phyloP scores from a whole-genome alignment of 2,797 vertebrate genomes.

The Acipenser transmontanus region DNA sequence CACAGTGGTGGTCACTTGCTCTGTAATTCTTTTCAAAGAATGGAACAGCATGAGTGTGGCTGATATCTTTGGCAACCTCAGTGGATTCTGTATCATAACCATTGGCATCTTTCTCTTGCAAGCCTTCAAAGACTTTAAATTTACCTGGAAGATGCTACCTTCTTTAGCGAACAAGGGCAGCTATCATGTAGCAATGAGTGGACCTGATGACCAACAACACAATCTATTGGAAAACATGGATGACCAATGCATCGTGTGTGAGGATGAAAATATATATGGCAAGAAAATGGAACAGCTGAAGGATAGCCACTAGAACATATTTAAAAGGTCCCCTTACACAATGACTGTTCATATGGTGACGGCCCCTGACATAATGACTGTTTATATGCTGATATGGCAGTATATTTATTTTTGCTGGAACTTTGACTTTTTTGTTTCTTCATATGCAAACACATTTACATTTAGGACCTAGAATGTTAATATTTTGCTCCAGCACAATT shows the following conservation, averaged over 20 bases:
- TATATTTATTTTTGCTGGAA: too few species aligned
- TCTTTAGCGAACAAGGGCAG: background rate
- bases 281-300: constrained; percentile 30
- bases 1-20: constrained; percentile 52
- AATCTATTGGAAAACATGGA: constrained; percentile 52
- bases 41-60: constrained; percentile 56
- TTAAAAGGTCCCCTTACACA: background rate
- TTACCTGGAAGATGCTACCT: constrained; percentile 54
- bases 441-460: too few species aligned
- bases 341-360: too few species aligned
- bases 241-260: constrained; percentile 22
- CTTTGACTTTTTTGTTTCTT: too few species aligned
- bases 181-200: background rate
- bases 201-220: constrained; percentile 36
- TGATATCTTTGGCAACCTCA: constrained; percentile 57
- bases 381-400: too few species aligned
- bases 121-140: constrained; percentile 53
- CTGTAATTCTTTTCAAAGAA: constrained; percentile 65
- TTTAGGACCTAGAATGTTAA: too few species aligned
- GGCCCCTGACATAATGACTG: too few species aligned
- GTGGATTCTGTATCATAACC: constrained; percentile 61
- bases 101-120: constrained; percentile 68
- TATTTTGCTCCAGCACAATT: too few species aligned
- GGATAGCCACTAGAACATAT: background rate
- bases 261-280: constrained; percentile 49